Base-by-base conservation (phyloP, 2,113 vertebrate genomes). In the Rhegmatorhina hoffmannsi region DNA sequence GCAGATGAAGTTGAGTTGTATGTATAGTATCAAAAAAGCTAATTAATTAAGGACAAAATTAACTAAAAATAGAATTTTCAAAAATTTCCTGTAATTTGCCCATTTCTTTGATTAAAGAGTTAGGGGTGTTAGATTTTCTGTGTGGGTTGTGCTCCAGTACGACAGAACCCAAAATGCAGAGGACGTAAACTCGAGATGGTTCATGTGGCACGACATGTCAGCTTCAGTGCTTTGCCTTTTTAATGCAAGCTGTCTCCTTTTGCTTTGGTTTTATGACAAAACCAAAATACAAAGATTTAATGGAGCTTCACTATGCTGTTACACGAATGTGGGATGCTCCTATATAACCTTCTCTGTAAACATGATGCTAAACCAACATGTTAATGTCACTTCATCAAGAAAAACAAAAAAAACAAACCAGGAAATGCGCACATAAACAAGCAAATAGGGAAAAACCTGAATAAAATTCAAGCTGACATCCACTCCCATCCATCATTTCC, bases 41-140 rank as follows among this genome's bases (percentile, higher is more conserved):
- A 38, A 58, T 25, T 13, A 40, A 31, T 31, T 67, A 20, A 20
- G 50, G 7, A 33, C 20, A 44, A 70, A 87, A 49, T 17, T 25
- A 78, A 29, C 17, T 20, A 72, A 43, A 69, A 80, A 5, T 1
- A 38, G 15, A 74, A 18, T 13, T 23, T 34, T 21, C 0, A 13
- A 17, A 38, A 43, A 24, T 10, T 44, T 17, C 3, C 1, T 16
- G 5, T 21, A 2, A 2, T 15, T 93, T 94, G 29, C 7, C 46
- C 1, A 1, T 1, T 31, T 82, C 10, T 82, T 74, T 88, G 23
- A 40, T 19, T 75, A 52, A 14, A 47, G 12, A n/a, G 7, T 40
- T 44, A 24, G 0, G 5, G 6, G 18, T 31, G n/a, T 47, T 53
- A 43, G 5, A 14, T 18, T 47, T 81, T 60, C 38, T 49, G 0